A percentile compares a stretch with the other conserved stretches of the same genome.
phyloP scores from a whole-genome alignment of 2,113 vertebrate species.

The Hippocampus zosterae region DNA sequence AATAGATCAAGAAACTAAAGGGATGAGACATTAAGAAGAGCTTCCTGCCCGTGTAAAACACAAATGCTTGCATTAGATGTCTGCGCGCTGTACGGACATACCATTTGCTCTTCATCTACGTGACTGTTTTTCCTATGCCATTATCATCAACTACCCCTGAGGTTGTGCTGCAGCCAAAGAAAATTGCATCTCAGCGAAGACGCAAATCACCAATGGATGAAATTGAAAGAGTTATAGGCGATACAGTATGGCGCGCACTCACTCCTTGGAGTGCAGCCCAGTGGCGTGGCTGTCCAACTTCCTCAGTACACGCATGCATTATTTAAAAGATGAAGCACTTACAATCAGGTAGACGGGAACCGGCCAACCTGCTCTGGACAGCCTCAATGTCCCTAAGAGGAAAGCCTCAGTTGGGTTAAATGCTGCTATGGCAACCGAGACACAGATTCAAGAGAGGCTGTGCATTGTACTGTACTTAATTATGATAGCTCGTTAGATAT shows the following conservation, averaged over 20 bases:
- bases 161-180: background rate
- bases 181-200: slow-evolving; percentile 16
- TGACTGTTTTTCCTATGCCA: background rate
- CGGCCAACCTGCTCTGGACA: slow-evolving; percentile 20
- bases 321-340: slow-evolving; percentile 63
- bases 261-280: slow-evolving; percentile 24
- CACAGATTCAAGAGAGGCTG: background rate
- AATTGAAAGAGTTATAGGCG: slow-evolving; percentile 9
- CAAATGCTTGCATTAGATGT: background rate
- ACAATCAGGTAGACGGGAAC: slow-evolving; percentile 36
- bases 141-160: slow-evolving; percentile 3
- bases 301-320: slow-evolving; percentile 60
- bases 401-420: slow-evolving; percentile 1
- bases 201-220: slow-evolving; percentile 30
- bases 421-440: background rate
- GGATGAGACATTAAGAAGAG: slow-evolving; percentile 5
- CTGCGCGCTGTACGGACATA: background rate
- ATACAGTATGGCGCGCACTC: slow-evolving; percentile 15
- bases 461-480: no score
- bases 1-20: slow-evolving; percentile 17
- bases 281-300: slow-evolving; percentile 36
- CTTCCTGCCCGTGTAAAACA: slow-evolving; percentile 29
- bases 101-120: background rate
- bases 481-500: no score
- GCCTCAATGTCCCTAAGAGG: slow-evolving; percentile 27